Evolutionary conservation across 2,113 vertebrate genomes (phyloP).

Genomic region (Cercocebus atys): DNA sequence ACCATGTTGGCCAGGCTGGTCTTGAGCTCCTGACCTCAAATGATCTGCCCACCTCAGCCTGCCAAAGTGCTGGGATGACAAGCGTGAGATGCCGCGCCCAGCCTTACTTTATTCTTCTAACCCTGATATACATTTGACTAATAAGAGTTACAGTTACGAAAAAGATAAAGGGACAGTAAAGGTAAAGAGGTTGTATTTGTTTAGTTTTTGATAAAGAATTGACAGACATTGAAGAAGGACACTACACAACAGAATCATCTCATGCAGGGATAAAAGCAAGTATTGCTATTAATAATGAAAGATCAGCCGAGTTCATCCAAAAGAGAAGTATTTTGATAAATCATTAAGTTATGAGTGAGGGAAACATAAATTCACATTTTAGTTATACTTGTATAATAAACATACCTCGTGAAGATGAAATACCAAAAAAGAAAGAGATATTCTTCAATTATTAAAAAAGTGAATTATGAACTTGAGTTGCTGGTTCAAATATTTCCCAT

Average conservation of each 20-base stretch:
- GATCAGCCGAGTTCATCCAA: constrained; percentile 92
- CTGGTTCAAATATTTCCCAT: background rate
- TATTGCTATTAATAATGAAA: constrained; percentile 92
- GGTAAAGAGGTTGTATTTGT: constrained; percentile 94
- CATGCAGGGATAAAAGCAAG: constrained; percentile 93
- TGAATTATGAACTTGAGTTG: background rate
- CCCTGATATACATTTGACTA: background rate
- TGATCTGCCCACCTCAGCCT: no score
- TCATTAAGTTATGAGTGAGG: constrained; percentile 92
- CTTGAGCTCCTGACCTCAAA: no score
- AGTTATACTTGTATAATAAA: constrained; percentile 95
- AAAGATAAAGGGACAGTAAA: constrained; percentile 89
- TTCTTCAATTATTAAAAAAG: background rate
- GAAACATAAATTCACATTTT: constrained; percentile 86
- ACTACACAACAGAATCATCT: constrained; percentile 92
- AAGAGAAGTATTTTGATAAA: constrained; percentile 94
- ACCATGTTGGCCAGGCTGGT: no score
- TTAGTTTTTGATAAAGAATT: constrained; percentile 92
- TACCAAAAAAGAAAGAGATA: constrained; percentile 95
- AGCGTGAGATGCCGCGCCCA: accelerated
- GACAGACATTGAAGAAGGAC: constrained; percentile 90
- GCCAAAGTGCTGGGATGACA: no score
- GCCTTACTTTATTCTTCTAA: background rate
- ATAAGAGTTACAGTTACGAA: constrained; percentile 92
- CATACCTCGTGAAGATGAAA: constrained; percentile 91